Evolutionary conservation across 1,140 invertebrate species (phyloP).

Genomic region (Akabosia matsudoensis): DNA sequence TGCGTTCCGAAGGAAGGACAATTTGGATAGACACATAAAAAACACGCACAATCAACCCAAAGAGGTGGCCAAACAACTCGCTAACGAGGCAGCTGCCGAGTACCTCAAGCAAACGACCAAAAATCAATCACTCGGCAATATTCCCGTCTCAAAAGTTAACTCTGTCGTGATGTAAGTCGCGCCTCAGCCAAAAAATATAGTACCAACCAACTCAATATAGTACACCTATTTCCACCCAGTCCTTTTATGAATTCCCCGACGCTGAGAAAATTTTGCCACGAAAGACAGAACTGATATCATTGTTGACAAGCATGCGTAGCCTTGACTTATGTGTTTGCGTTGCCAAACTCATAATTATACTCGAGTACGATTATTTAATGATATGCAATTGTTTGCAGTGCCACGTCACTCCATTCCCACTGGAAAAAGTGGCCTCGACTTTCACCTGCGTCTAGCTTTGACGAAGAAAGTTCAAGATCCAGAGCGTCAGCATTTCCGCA

Average conservation of each 20-base stretch:
- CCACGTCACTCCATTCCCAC: not conserved
- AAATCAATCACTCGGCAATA: not conserved
- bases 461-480: not conserved
- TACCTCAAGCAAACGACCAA: constrained; percentile 17
- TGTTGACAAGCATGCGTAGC: too few relatives aligned
- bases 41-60: constrained; percentile 59
- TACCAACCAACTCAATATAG: too few relatives aligned
- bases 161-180: constrained; percentile 9
- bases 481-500: not conserved
- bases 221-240: too few relatives aligned
- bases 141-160: not conserved
- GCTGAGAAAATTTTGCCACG: too few relatives aligned
- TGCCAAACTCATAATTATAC: too few relatives aligned
- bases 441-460: not conserved
- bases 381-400: not conserved
- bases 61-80: constrained; percentile 36
- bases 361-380: too few relatives aligned
- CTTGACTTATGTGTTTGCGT: too few relatives aligned
- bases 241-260: too few relatives aligned
- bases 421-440: not conserved
- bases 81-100: constrained; percentile 37
- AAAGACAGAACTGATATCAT: too few relatives aligned
- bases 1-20: constrained; percentile 62
- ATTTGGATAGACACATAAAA: constrained; percentile 61
- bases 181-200: not conserved